Base-by-base conservation (phyloP, 2,797 vertebrate genomes). In the Danio choprae region DNA sequence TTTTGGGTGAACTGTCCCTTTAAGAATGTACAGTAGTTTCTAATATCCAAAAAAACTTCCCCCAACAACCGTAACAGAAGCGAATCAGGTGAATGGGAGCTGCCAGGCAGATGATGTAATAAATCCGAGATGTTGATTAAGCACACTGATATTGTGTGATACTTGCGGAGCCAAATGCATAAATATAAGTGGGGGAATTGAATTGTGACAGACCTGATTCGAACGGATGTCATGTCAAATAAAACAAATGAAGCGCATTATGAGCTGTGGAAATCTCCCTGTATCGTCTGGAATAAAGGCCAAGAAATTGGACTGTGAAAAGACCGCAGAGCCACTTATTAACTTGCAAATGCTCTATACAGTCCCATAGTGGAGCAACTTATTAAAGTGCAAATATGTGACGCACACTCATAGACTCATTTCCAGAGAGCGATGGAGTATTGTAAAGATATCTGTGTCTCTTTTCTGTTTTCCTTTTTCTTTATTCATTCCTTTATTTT, bases 231-330 rank as follows among this genome's bases (percentile, higher is more conserved):
- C 87, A 85, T 80, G 85, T 89, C 87, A 89, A 89, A 90, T 92
- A 87, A 90, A 91, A 90, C 85, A 86, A 90, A 82, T 84, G 84
- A 84, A 89, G 85, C 70, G 44, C 86, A 82, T 87, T 86, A 89
- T 87, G 83, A 87, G 84, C 81, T 85, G 80, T 77, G 80, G 81
- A 87, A 84, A 86, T 79, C 64, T 80, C 76, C 77, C 68, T 78
- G 70, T 81, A 80, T 78, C 79, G 50, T 73, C 79, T 76, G 51
- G 64, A 81, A 50, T 69, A 77, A 78, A n/a, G 59, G 59, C 43
- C 46, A 73, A 53, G 78, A 78, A 69, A 86, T 81, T 81, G 78
- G 62, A 70, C 68, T 79, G 79, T 84, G 81, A 84, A 87, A 83
- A 84, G 81, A 84, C 80, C 62, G 64, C 63, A 59, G 68, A 81